A percentile compares a stretch with the other conserved stretches of the same genome.
phyloP scores from a whole-genome alignment of 2,797 vertebrate genomes.

The Phoebastria nigripes region DNA sequence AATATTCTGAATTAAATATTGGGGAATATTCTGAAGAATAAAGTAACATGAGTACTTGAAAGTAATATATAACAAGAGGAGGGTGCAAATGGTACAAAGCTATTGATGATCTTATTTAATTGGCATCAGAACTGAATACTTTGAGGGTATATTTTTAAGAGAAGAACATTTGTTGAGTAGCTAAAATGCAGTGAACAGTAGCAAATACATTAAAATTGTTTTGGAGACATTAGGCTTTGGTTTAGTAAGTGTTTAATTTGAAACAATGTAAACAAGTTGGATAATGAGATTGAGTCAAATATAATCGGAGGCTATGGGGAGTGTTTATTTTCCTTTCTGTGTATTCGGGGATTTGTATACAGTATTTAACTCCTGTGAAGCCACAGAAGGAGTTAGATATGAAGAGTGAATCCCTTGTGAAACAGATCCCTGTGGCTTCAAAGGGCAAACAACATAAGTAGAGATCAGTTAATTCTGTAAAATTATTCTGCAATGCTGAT shows the following conservation, averaged over 20 bases:
- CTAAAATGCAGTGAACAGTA: not conserved
- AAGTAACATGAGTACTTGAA: not conserved
- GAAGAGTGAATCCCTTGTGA: not conserved
- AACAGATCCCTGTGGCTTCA: not conserved
- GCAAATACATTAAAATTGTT: not conserved
- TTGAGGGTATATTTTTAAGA: not conserved
- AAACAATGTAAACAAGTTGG: constrained; percentile 9
- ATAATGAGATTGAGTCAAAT: not conserved
- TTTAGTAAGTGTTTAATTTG: not conserved
- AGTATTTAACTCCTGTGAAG: not conserved
- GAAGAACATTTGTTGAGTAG: not conserved
- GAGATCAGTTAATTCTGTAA: not conserved
- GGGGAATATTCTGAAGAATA: not conserved
- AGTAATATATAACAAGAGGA: not conserved
- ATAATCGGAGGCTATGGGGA: not conserved
- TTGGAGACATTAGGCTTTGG: not conserved
- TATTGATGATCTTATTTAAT: not conserved
- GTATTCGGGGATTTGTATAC: not conserved
- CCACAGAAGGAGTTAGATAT: not conserved
- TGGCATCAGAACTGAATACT: not conserved
- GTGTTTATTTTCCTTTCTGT: not conserved
- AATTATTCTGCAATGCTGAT: not conserved
- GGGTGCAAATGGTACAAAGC: not conserved
- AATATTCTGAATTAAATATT: not conserved
- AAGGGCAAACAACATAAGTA: not conserved